A percentile compares a stretch with the other conserved stretches of the same genome.
Evolutionary conservation across 1,140 invertebrate species (phyloP).

Genomic region (Drosophila kurseongensis): DNA sequence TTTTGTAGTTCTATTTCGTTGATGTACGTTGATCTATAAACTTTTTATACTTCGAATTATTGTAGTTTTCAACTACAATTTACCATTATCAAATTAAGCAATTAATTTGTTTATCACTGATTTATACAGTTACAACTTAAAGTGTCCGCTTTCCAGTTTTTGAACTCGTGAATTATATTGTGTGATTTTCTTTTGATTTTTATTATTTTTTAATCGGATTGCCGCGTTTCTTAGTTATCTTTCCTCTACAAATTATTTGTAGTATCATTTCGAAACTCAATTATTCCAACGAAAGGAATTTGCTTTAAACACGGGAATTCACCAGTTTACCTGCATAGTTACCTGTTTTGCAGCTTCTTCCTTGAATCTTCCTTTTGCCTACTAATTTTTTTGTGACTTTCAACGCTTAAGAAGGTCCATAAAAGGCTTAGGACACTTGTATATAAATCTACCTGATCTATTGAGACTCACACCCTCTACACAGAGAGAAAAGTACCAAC

Average conservation of each 20-base stretch:
- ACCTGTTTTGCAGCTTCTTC: constrained; percentile 50
- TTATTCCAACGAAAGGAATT: constrained; percentile 2
- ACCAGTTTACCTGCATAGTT: constrained; percentile 55
- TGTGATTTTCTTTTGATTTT: background rate
- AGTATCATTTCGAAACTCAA: background rate
- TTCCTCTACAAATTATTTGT: background rate
- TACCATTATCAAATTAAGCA: too few relatives aligned
- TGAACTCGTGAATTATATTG: background rate
- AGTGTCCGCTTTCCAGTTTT: too few relatives aligned
- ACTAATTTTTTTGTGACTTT: constrained; percentile 63
- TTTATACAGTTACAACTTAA: too few relatives aligned
- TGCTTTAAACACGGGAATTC: constrained; percentile 1
- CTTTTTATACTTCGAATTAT: too few relatives aligned
- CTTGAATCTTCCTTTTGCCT: constrained; percentile 10
- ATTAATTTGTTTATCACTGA: too few relatives aligned
- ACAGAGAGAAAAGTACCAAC: constrained; percentile 1
- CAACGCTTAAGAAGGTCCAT: constrained; percentile 59
- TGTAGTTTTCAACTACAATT: background rate
- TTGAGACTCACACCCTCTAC: constrained; percentile 32
- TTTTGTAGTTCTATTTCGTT: background rate
- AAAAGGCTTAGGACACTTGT: constrained; percentile 67
- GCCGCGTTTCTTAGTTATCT: too few relatives aligned
- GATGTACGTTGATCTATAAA: background rate
- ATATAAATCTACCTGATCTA: constrained; percentile 16
- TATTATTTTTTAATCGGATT: too few relatives aligned